Conservation (phyloP, 2,888 invertebrate species). For the Caenorhabditis zanzibari region DNA sequence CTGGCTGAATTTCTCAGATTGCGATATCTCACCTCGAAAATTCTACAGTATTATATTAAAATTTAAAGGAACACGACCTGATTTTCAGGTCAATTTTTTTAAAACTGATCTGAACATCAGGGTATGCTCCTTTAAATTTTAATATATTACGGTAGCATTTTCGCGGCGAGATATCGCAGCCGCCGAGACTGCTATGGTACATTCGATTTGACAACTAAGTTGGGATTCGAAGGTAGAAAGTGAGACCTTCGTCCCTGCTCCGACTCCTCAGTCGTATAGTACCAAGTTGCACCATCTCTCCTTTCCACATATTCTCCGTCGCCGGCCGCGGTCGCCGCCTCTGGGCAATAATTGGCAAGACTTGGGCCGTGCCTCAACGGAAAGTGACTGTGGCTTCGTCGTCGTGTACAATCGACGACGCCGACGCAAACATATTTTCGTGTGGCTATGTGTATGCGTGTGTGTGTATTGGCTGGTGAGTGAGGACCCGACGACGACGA, state of each 20-base stretch:
- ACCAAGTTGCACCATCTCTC: slow-evolving; percentile 2
- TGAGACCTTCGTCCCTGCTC: neutral
- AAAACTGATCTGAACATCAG: too few species aligned
- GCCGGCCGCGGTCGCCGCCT: neutral
- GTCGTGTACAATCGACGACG: slow-evolving; percentile 19
- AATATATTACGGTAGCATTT: too few species aligned
- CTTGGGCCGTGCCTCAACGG: neutral
- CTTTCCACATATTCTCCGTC: neutral
- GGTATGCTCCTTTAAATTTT: too few species aligned
- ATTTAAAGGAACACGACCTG: too few species aligned
- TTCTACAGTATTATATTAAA: too few species aligned
- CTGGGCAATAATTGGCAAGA: slow-evolving; percentile 29
- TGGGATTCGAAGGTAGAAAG: too few species aligned
- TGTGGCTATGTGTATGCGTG: slow-evolving; percentile 5
- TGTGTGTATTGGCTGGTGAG: neutral
- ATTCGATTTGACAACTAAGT: too few species aligned
- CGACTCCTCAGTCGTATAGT: neutral
- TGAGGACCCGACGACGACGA: neutral
- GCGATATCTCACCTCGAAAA: too few species aligned
- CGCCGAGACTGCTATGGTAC: too few species aligned
- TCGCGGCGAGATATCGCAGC: too few species aligned
- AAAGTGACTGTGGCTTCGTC: slow-evolving; percentile 36
- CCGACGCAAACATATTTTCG: slow-evolving; percentile 43
- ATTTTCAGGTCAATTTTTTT: too few species aligned
- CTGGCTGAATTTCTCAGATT: too few species aligned